Evolutionary conservation across 2,113 vertebrate species (phyloP), one percentile per base, ranked within the genome.

Genomic region (Bos indicus): DNA sequence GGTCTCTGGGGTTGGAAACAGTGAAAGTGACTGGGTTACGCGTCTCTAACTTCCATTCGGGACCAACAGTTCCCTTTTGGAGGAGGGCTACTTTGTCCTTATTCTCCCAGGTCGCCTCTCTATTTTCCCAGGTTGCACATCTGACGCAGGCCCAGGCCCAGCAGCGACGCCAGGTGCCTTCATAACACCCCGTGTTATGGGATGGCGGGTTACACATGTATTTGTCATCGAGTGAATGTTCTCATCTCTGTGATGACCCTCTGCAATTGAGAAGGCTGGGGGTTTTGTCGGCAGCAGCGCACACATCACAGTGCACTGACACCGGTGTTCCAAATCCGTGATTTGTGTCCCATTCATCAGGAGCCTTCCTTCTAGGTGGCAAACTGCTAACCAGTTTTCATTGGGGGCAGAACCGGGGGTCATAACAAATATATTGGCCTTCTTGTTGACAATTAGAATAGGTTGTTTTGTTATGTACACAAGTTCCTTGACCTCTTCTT

Each of bases 351-450:
- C 2, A 2, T 67, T 67, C 16, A 67, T n/a, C 64, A 67, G 64
- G 64, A n/a, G 64, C 64, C 64, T 67, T 19, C 64, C 64, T 67
- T n/a, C 16, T 10, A 19, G 33, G 33, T 67, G 62, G 33, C 64
- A 67, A 19, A 67, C 33, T n/a, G 17, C 64, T 67, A n/a, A n/a
- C 64, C 33, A 19, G 16, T 67, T 67, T 67, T 67, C 64, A n/a
- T 0, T 67, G 17, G 4, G 8, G 64, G 64, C 3, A 0, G 33
- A 67, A 5, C 33, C 0, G 2, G 30, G 16, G 33, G 16, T n/a
- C 33, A 67, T 10, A n/a, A n/a, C 33, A 67, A 67, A 67, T n/a
- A 67, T 67, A 67, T n/a, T n/a, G 33, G 16, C 64, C 33, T 67
- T 67, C 64, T 67, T 67, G 33, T n/a, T 67, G 62, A 67, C 64